phyloP scores from a whole-genome alignment of 2,797 vertebrate species.

The Rhabdomys pumilio region DNA sequence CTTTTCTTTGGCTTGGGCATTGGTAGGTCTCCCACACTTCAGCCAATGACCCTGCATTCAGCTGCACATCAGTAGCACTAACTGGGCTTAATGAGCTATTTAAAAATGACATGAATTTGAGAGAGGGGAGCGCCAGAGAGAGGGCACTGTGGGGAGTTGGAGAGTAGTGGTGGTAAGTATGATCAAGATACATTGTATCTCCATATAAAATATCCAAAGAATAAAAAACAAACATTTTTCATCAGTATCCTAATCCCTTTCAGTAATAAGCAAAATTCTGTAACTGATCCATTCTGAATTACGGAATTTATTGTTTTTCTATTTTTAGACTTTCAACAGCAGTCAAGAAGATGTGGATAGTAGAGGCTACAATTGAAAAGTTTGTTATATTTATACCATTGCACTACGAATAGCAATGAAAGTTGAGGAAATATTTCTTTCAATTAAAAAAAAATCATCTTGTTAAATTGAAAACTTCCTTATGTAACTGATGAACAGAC shows the following conservation, averaged over 20 bases:
- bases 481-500: not conserved
- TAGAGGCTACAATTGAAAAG: not conserved
- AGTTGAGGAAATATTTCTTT: constrained; percentile 51
- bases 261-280: not conserved
- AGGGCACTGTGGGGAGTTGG: not conserved
- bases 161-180: not conserved
- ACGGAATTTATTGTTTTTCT: not conserved
- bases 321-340: not conserved
- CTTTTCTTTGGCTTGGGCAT: too few relatives aligned
- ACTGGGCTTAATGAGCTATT: not conserved
- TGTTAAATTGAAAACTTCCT: not conserved
- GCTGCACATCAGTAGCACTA: not conserved
- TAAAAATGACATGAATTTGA: not conserved
- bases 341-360: not conserved
- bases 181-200: not conserved
- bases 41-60: not conserved
- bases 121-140: too few relatives aligned
- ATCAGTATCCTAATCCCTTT: not conserved
- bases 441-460: not conserved
- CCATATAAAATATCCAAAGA: not conserved
- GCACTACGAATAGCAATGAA: not conserved
- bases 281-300: not conserved
- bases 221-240: not conserved
- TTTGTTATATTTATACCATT: not conserved
- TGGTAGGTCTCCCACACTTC: not conserved